A percentile compares a stretch with the other conserved stretches of the same genome.
phyloP scores from a whole-genome alignment of 30 jellyfish, hydroid and myxozoan species.

The Sanderia malayensis region DNA sequence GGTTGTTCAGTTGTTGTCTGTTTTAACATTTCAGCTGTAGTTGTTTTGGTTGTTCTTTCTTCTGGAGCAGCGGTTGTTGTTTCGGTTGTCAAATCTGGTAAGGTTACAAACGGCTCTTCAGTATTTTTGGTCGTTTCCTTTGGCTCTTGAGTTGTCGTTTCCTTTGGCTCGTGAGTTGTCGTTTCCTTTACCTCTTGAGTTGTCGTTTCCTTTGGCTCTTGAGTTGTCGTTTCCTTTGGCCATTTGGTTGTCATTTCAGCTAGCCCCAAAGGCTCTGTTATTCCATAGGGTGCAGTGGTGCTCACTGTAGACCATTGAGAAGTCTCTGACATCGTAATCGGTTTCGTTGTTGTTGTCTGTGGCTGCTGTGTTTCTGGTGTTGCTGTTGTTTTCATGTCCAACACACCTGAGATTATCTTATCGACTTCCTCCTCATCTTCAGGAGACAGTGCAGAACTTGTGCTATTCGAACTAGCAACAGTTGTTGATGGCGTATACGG shows the following conservation, averaged over 20 bases:
- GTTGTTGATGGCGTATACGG: conserved; percentile 10
- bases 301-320: background rate
- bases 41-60: background rate
- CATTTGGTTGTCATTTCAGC: background rate
- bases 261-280: background rate
- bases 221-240: background rate
- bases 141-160: background rate
- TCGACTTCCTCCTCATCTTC: conserved; percentile 52
- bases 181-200: background rate
- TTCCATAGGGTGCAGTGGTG: background rate
- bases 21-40: too few relatives aligned
- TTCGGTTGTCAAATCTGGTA: background rate
- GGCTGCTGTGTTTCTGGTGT: conserved; percentile 11
- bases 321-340: background rate
- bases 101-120: conserved; percentile 1
- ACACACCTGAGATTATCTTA: conserved; percentile 28
- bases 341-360: background rate
- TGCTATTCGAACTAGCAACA: conserved; percentile 4
- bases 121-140: background rate
- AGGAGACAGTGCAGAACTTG: conserved; percentile 6
- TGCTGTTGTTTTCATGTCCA: conserved; percentile 53
- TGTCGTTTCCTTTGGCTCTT: background rate
- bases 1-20: too few relatives aligned
- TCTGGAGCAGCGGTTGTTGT: conserved; percentile 12
- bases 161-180: background rate